These are phyloP conservation scores for Sebastes vulpes DNA, from an alignment of 2,797 vertebrate species.

Conservation along the genomic window DNA sequence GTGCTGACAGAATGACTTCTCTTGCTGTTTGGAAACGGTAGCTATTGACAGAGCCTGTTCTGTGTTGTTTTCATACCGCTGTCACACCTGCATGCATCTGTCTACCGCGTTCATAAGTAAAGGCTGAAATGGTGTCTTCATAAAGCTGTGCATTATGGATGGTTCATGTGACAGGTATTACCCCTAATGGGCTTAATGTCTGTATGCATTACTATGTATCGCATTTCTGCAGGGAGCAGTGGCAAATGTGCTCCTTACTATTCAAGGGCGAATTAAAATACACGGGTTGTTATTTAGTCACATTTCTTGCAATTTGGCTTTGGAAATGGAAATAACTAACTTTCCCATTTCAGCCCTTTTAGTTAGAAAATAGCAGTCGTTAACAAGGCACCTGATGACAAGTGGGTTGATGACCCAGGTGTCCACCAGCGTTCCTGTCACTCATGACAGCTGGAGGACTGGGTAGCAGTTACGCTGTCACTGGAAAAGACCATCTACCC, in stretches of 20 bases:
- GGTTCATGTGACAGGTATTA: conserved; percentile 24
- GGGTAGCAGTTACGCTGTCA: conserved; percentile 52
- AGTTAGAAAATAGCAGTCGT: conserved; percentile 14
- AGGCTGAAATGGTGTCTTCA: neutral
- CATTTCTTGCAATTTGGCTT: conserved; percentile 1
- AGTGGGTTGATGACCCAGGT: conserved; percentile 54
- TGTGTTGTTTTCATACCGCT: conserved; percentile 44
- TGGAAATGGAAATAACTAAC: neutral
- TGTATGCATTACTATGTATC: conserved; percentile 38
- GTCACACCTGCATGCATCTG: conserved; percentile 35
- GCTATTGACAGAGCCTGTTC: conserved; percentile 43
- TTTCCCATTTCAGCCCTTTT: neutral
- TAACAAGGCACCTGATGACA: conserved; percentile 56
- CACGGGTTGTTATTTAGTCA: neutral
- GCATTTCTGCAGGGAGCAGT: conserved; percentile 19
- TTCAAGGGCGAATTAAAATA: conserved; percentile 9
- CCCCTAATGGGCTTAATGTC: conserved; percentile 38
- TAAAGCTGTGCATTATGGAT: conserved; percentile 9
- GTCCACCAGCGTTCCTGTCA: conserved; percentile 50
- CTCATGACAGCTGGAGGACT: conserved; percentile 55
- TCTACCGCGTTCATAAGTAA: neutral
- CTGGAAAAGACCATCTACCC: conserved; percentile 15
- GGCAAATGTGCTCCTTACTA: conserved; percentile 5
- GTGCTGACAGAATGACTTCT: conserved; percentile 76
- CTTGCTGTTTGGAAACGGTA: conserved; percentile 36